Base-by-base conservation (phyloP, 2,797 vertebrate species). In the Lithobates sylvaticus region DNA sequence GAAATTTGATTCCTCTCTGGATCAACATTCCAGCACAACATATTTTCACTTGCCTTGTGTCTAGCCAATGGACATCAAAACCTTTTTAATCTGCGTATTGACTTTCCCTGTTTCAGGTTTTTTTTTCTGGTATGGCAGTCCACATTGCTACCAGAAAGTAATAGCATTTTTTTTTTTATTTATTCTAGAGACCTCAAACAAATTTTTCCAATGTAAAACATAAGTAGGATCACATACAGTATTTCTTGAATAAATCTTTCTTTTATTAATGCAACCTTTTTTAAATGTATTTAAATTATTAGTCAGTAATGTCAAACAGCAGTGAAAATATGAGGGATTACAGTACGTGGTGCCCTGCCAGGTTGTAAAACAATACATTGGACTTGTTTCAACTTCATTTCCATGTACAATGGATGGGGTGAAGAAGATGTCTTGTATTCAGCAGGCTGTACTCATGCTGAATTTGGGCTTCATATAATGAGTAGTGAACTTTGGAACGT, bases 1-100 rank as follows among this genome's bases (percentile, higher is more conserved):
- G 65, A 67, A 67, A 67, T 67, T 67, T 67, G 65, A 67, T 67
- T 67, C 65, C 65, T 29, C 65, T 67, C 26, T 67, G 65, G 65
- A 67, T 67, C 65, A 67, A 67, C 65, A 67, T 67, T 67, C 65
- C 65, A 67, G 26, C 65, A 67, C 27, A 27, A 26, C 65, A 67
- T 67, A 67, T 29, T 13, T 67, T 67, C 26, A 67, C 65, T 67
- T 13, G 65, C 65, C 65, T 67, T 67, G 10, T 15, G 65, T 67
- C 65, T 67, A 67, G 65, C 65, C 26, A 67, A 67, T 15, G 27
- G 65, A 67, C 65, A 67, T 67, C 65, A 67, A 67, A 67, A 67
- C n/a, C 65, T 29, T 67, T 67, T 67, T 67, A 67, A 29, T 12
- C 65, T 5, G 10, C 0, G 26, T 67, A 67, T 67, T 67, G 65